These are phyloP conservation scores for Rhyacophila brunnea DNA, from an alignment of 1,140 invertebrate species.

Conservation along the genomic window DNA sequence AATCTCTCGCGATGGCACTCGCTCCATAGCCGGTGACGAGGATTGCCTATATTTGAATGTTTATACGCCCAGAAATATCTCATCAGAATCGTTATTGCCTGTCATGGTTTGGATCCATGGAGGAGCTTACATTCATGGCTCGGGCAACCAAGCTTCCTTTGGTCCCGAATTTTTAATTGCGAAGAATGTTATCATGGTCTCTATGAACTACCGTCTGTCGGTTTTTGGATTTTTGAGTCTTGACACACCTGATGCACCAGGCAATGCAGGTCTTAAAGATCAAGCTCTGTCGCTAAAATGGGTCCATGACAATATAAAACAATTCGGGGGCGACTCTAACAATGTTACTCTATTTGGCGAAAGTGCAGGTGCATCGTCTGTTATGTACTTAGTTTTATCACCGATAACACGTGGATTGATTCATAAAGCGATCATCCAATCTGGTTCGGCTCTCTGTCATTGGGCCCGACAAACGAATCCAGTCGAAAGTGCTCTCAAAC, in stretches of 20 bases:
- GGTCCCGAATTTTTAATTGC: conserved; percentile 55
- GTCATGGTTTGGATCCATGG: conserved; percentile 62
- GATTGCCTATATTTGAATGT: conserved; percentile 59
- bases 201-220: conserved; percentile 75
- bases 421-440: conserved; percentile 61
- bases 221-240: conserved; percentile 71
- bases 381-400: conserved; percentile 41
- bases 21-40: conserved; percentile 46
- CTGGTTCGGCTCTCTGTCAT: conserved; percentile 49
- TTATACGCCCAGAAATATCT: conserved; percentile 40
- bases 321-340: conserved; percentile 62
- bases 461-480: conserved; percentile 40
- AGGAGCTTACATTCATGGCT: conserved; percentile 57
- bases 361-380: conserved; percentile 53
- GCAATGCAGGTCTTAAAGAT: conserved; percentile 33
- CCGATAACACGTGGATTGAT: conserved; percentile 51
- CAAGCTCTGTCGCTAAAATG: conserved; percentile 27
- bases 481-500: conserved; percentile 7
- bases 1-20: conserved; percentile 35
- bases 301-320: conserved; percentile 55
- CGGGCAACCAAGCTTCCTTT: conserved; percentile 38
- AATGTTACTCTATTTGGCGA: conserved; percentile 59
- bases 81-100: conserved; percentile 29
- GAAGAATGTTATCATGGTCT: conserved; percentile 66
- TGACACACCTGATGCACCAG: conserved; percentile 55